Evolutionary conservation across 2,113 vertebrate genomes (phyloP).

Genomic region (Tachysurus fulvidraco): DNA sequence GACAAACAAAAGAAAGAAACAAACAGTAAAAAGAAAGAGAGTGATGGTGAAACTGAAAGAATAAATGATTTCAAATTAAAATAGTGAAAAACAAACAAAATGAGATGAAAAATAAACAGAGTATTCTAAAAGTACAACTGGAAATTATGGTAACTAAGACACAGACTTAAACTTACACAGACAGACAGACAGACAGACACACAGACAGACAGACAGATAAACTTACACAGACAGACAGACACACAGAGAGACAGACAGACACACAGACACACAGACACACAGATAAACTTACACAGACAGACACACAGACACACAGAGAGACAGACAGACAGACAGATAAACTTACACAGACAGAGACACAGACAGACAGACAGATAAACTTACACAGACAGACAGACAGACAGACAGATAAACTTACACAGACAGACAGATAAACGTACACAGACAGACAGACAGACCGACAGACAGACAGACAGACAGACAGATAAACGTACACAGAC

Average conservation of each 20-base stretch:
- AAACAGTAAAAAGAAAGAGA: constrained; percentile 2
- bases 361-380: not conserved
- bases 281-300: too few relatives aligned
- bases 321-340: not conserved
- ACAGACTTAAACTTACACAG: too few relatives aligned
- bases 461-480: not conserved
- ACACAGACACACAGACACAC: not conserved
- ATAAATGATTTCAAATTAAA: not conserved
- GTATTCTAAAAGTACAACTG: too few relatives aligned
- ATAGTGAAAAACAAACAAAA: not conserved
- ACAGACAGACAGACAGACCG: not conserved
- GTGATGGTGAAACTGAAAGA: not conserved
- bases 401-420: too few relatives aligned
- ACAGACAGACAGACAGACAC: not conserved
- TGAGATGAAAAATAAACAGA: not conserved
- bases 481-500: not conserved
- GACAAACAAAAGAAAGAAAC: constrained; percentile 15
- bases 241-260: not conserved
- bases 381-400: not conserved
- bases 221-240: not conserved
- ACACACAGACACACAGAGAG: not conserved
- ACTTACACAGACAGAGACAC: not conserved
- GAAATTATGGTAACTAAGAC: not conserved
- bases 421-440: not conserved
- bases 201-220: not conserved